Evolutionary conservation across 2,113 vertebrate genomes (phyloP), one percentile per base, ranked within the genome.

Genomic region (Oncorhynchus nerka): DNA sequence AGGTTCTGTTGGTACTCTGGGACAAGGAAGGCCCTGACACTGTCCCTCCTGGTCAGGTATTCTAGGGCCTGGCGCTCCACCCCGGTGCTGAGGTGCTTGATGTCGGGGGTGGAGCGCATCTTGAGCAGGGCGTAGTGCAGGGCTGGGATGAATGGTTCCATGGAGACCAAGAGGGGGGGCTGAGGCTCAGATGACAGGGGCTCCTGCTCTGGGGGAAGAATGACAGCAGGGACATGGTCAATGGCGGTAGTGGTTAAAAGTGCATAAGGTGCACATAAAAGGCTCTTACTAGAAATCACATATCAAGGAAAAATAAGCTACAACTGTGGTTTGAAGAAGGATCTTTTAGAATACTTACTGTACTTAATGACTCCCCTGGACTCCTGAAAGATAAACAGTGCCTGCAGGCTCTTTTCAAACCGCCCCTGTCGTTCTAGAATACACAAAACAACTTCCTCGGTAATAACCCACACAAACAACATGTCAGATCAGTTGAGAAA

Each of bases 371-470:
- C 70, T 83, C 70, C 74, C 91, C 96, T 95, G 39, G 95, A 74
- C 83, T 97, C 95, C 89, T 95, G 95, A 92, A 97, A 98, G 45
- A 99, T 86, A 93, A 98, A 99, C 73, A 99, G 88, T 16, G 96
- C 97, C 80, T 96, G 95, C 12, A 98, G 93, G 78, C 92, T 88
- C 76, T 89, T 93, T 75, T 95, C 90, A 34, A 84, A 83, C 59
- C 89, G 92, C 80, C 86, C 93, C 76, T 94, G 93, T 45, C 93
- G 91, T 79, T 97, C 97, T 99, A 75, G 1, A 88, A 91, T 26
- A 81, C 76, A 89, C 11, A 45, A 11, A 45, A 45, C 39, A 45
- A 45, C 39, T 9, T 39, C 39, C 39, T 39, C 8, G 2, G 39
- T 39, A 39, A 39, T 39, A 39, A 39, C 8, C 39, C 39, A 39